Evolutionary conservation across 2,113 vertebrate species (phyloP).

Genomic region (Oceanodroma tethys): DNA sequence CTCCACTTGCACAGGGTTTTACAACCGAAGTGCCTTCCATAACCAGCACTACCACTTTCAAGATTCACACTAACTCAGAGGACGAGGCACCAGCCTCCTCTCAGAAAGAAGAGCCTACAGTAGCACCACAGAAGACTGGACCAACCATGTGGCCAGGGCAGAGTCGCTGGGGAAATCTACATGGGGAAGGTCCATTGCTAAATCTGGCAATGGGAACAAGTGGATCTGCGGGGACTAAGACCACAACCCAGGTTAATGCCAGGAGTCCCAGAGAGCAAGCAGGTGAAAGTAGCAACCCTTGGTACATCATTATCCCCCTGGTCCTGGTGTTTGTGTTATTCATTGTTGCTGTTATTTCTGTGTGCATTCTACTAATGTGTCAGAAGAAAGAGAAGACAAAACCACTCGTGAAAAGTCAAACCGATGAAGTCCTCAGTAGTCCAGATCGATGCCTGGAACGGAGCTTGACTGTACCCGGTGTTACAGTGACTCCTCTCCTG

Average conservation of each 20-base stretch:
- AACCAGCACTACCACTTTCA: conserved; percentile 14
- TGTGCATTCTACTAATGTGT: conserved; percentile 71
- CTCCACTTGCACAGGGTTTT: conserved; percentile 34
- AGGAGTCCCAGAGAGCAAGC: conserved; percentile 65
- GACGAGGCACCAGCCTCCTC: not conserved
- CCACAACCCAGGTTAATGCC: conserved; percentile 60
- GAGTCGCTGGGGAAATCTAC: conserved; percentile 72
- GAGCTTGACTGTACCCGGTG: conserved; percentile 74
- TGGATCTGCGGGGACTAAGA: conserved; percentile 30
- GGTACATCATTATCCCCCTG: conserved; percentile 77
- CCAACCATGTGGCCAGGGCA: conserved; percentile 62
- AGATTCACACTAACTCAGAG: conserved; percentile 17
- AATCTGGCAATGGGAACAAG: conserved; percentile 58
- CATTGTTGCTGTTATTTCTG: conserved; percentile 64
- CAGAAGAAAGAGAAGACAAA: conserved; percentile 75
- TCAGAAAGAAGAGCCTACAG: conserved; percentile 27
- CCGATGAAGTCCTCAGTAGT: not conserved
- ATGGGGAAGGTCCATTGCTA: conserved; percentile 28
- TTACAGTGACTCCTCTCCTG: conserved; percentile 83
- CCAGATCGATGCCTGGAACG: conserved; percentile 61
- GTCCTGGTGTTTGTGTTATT: conserved; percentile 73
- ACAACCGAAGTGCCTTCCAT: conserved; percentile 51
- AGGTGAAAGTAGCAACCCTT: conserved; percentile 65
- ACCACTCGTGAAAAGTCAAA: conserved; percentile 15
- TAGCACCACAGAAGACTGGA: conserved; percentile 61